These are phyloP conservation scores for Thera obeliscata DNA, from an alignment of 2,888 invertebrate genomes.

Conservation along the genomic window DNA sequence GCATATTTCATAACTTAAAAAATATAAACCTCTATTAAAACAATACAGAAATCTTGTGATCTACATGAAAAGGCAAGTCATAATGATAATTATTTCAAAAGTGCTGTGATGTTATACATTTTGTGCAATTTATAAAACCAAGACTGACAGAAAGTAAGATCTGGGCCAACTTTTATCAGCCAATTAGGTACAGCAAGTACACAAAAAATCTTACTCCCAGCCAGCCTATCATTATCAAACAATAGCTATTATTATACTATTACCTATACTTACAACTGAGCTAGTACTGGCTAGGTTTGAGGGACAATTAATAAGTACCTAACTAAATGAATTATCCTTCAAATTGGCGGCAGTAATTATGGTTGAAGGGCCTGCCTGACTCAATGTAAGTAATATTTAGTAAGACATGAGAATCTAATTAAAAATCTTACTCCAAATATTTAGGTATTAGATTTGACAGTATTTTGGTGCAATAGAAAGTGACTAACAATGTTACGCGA, in stretches of 20 bases:
- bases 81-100: background rate
- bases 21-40: conserved; percentile 50
- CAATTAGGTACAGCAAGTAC: background rate
- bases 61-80: conserved; percentile 3
- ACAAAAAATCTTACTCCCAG: background rate
- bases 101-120: conserved; percentile 5
- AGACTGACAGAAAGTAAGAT: background rate
- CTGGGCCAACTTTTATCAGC: background rate
- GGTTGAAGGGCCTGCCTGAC: background rate
- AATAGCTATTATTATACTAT: background rate
- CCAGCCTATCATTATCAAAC: background rate
- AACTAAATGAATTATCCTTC: background rate
- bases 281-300: background rate
- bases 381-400: background rate
- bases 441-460: conserved; percentile 6
- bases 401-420: background rate
- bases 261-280: background rate
- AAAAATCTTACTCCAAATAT: conserved; percentile 2
- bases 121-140: background rate
- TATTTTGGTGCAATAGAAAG: conserved; percentile 42
- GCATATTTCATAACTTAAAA: conserved; percentile 28
- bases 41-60: background rate
- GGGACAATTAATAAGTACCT: background rate
- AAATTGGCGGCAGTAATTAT: background rate
- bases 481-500: conserved; percentile 36